phyloP scores from a whole-genome alignment of 2,113 vertebrate species.

The Prochilodus magdalenae region DNA sequence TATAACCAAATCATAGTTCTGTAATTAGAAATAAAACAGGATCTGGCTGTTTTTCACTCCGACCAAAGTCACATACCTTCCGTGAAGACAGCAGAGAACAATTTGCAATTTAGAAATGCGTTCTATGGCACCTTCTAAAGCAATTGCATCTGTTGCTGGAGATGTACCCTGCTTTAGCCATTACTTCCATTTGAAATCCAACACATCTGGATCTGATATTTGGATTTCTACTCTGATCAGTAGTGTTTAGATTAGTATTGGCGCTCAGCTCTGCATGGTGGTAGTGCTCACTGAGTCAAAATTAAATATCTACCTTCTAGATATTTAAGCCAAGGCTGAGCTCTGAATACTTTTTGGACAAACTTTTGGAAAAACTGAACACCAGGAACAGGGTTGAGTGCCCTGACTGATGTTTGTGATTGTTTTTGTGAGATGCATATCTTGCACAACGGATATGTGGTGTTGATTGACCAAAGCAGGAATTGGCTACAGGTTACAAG shows the following conservation, averaged over 20 bases:
- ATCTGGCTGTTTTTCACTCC: too few species aligned
- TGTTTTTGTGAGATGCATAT: background rate
- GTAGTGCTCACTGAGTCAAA: background rate
- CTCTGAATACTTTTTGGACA: background rate
- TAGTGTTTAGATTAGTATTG: background rate
- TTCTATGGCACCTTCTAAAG: too few species aligned
- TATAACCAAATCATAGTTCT: too few species aligned
- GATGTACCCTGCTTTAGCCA: background rate
- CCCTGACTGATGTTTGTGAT: background rate
- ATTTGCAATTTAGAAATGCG: too few species aligned
- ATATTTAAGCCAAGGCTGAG: background rate
- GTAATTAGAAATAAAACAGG: too few species aligned
- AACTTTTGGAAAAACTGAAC: background rate
- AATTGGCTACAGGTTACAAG: slow-evolving; percentile 69
- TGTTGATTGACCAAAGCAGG: slow-evolving; percentile 20
- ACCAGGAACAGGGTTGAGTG: background rate
- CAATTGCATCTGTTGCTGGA: background rate
- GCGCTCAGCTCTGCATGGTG: background rate
- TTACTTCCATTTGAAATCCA: background rate
- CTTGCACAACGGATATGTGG: background rate
- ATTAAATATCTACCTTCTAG: background rate
- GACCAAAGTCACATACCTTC: too few species aligned
- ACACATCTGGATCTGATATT: slow-evolving; percentile 11
- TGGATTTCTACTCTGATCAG: background rate
- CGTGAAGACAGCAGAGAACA: too few species aligned